Evolutionary conservation across 2,797 vertebrate genomes (phyloP), one percentile per base, ranked within the genome.

Genomic region (Ctenopoma multispine): DNA sequence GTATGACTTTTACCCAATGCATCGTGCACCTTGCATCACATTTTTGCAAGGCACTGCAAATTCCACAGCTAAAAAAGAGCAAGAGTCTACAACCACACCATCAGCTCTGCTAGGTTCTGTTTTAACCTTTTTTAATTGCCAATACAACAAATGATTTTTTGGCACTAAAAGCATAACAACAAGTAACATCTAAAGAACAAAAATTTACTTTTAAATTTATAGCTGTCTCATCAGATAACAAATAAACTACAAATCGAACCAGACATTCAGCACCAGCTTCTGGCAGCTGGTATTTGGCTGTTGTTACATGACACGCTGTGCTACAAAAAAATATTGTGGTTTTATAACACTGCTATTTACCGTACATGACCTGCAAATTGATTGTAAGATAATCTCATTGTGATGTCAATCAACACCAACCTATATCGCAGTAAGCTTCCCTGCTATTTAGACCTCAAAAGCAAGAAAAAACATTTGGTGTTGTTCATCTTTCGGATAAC

Each of bases 341-440:
- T 71, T 67, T 17, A 43, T 58, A 4, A 8, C 23, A 3, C 38
- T 13, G 10, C 3, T 3, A 1, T 9, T 40, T n/a, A 41, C 40
- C 40, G 4, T 15, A 47, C 11, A 8, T 48, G 54, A 62, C 7
- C 44, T 23, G 11, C 23, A 41, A 31, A 61, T 43, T 34, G 31
- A 76, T 73, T 31, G 23, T 4, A 5, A 9, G 12, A 60, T 67
- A 58, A 66, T 56, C 27, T 51, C 15, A 23, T 54, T 12, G n/a
- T 14, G 20, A 48, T 12, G 11, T 40, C 31, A 18, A 44, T 72
- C 13, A 64, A 23, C 49, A 29, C 40, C 27, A 31, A 9, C 17
- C 7, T 66, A 56, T 40, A 61, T 29, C 7, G 13, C 54, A 54
- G 17, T 36, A 18, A 34, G 24, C 11, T 6, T 18, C 13, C 64